Conservation (phyloP, 2,888 invertebrate species). For the Drosophila longiperda region DNA sequence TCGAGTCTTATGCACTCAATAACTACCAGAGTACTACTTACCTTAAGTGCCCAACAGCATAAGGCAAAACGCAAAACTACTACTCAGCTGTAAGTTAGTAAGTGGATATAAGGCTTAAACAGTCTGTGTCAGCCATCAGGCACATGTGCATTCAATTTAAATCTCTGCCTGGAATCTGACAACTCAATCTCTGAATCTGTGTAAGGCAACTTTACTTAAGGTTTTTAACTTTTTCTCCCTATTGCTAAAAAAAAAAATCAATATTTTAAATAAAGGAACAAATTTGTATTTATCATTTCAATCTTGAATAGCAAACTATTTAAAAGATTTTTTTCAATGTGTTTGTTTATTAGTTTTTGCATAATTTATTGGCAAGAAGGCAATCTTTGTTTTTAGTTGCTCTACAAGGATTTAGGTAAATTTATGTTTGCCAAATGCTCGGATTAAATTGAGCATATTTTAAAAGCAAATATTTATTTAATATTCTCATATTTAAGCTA, state of each 20-base stretch:
- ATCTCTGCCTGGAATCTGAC: constrained; percentile 6
- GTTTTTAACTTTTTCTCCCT: background rate
- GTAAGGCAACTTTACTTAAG: background rate
- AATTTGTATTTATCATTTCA: background rate
- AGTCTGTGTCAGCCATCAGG: constrained; percentile 12
- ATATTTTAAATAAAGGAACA: background rate
- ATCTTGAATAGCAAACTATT: background rate
- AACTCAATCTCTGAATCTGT: constrained; percentile 11
- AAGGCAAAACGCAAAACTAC: constrained; percentile 2
- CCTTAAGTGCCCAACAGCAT: constrained; percentile 30
- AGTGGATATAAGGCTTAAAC: constrained; percentile 47
- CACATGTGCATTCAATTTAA: constrained; percentile 27
- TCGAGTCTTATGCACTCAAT: constrained; percentile 72
- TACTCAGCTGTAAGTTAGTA: constrained; percentile 24
- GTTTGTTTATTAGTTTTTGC: background rate
- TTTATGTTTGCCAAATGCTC: background rate
- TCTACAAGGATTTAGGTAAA: background rate
- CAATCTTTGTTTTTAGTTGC: background rate
- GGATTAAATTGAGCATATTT: background rate
- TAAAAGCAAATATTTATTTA: background rate
- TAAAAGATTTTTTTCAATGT: background rate
- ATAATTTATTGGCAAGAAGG: background rate
- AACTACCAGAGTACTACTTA: constrained; percentile 26
- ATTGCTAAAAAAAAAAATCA: background rate
- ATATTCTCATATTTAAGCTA: background rate